Evolutionary conservation across 2,797 vertebrate species (phyloP).

Genomic region (Chelonia mydas): DNA sequence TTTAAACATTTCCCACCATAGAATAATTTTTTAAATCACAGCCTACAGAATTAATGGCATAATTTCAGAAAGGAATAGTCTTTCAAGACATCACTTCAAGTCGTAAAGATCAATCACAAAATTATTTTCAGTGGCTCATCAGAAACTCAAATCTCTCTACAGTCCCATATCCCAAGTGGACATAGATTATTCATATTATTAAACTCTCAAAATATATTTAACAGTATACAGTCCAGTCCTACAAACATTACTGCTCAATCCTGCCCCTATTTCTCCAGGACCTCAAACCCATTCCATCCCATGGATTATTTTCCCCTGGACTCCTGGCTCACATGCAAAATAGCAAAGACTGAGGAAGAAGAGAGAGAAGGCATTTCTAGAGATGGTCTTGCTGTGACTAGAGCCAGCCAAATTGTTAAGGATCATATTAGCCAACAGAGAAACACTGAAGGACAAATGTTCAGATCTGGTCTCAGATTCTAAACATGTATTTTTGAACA

Average conservation of each 20-base stretch:
- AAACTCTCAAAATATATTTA: not conserved
- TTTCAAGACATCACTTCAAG: not conserved
- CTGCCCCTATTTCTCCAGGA: constrained; percentile 4
- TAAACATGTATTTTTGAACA: not conserved
- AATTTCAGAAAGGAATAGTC: not conserved
- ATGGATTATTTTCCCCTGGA: constrained; percentile 14
- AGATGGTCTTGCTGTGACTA: not conserved
- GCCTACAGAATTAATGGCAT: not conserved
- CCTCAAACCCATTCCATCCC: not conserved
- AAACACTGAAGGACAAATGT: not conserved
- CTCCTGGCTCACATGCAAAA: constrained; percentile 16
- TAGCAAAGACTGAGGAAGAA: not conserved
- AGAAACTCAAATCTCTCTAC: not conserved
- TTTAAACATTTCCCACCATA: not conserved
- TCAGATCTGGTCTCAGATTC: not conserved
- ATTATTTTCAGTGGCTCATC: not conserved
- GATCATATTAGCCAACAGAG: not conserved
- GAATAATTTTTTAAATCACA: not conserved
- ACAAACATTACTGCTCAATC: constrained; percentile 14
- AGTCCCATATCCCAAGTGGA: not conserved
- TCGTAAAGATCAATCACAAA: not conserved
- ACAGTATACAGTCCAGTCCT: not conserved
- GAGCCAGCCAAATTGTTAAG: not conserved
- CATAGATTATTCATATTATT: not conserved
- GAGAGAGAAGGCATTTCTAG: constrained; percentile 20